Evolutionary conservation across 2,113 vertebrate genomes (phyloP), one percentile per base, ranked within the genome.

Genomic region (Phoenicopterus ruber): DNA sequence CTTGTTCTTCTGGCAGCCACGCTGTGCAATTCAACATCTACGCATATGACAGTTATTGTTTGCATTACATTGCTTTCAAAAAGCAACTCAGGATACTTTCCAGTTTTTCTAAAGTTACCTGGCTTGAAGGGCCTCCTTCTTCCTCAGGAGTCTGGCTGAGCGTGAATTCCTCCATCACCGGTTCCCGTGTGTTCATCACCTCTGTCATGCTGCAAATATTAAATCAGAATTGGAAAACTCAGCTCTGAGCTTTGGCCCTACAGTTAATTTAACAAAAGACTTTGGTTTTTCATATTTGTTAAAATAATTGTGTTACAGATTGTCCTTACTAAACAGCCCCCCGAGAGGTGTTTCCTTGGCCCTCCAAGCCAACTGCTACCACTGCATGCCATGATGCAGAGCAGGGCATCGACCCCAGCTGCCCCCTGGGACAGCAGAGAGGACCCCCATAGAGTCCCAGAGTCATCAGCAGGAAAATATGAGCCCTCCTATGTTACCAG

Each of bases 131-230:
- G 17, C 91, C 98, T 96, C 98, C 98, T 17, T 98, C 98, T 63
- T 97, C 98, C 83, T 97, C 98, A 49, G 97, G 95, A 55, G 97
- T 95, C 88, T 98, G 98, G 66, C 97, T 98, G 59, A 98, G 97
- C 0, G 93, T 72, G 32, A 99, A 99, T 96, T 99, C 98, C 97
- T 98, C 98, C 90, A 98, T 97, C n/a, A 97, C 98, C 0, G 98
- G 98, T 87, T 99, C 99, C 91, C 98, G 97, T 88, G 98, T 98
- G 77, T 98, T 99, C 97, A 99, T 98, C 96, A 99, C 99, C 93
- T 99, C 99, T 44, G 98, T 98, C 99, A 99, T 99, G 96, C 99
- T 99, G 97, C 20, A 32, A 91, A 86, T 32, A 94, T 77, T 50
- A 40, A 76, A 90, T 72, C 31, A 91, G 69, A 96, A 80, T 28